Evolutionary conservation across 2,888 invertebrate species (phyloP).

Genomic region (Trissolcus brochymenae): DNA sequence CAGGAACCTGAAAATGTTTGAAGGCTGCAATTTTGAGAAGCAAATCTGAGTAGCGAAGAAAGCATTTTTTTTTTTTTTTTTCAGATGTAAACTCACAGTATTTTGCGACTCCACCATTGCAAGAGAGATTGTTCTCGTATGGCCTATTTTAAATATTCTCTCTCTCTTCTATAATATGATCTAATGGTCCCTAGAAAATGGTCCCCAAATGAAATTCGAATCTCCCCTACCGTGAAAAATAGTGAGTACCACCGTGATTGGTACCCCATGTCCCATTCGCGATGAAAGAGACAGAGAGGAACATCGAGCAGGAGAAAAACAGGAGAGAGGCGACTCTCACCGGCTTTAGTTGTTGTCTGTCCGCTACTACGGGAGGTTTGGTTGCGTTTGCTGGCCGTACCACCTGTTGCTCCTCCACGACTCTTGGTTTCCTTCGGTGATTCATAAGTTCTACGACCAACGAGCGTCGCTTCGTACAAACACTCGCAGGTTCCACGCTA

Average conservation of each 20-base stretch:
- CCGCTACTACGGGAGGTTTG: constrained; percentile 68
- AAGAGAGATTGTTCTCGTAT: no score
- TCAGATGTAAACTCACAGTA: no score
- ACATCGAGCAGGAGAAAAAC: constrained; percentile 60
- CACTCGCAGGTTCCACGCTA: no score
- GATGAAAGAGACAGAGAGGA: constrained; percentile 49
- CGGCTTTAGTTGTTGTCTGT: constrained; percentile 66
- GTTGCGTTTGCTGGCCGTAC: constrained; percentile 42
- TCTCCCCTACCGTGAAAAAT: constrained; percentile 55
- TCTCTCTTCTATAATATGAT: neutral
- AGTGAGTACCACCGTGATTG: constrained; percentile 46
- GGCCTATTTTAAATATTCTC: no score
- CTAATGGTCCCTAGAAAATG: neutral
- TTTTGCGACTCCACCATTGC: no score
- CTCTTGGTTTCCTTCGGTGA: constrained; percentile 36
- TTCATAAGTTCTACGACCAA: neutral
- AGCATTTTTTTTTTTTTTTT: no score
- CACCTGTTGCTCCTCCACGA: constrained; percentile 64
- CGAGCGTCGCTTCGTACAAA: no score
- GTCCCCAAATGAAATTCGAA: constrained; percentile 7
- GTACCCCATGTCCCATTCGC: constrained; percentile 46
- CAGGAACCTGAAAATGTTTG: no score
- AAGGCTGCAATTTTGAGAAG: no score
- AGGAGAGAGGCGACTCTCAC: constrained; percentile 68
- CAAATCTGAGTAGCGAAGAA: no score